Evolutionary conservation across 1,140 invertebrate genomes (phyloP), one percentile per base, ranked within the genome.

Genomic region (Plectrocnemia conspersa): DNA sequence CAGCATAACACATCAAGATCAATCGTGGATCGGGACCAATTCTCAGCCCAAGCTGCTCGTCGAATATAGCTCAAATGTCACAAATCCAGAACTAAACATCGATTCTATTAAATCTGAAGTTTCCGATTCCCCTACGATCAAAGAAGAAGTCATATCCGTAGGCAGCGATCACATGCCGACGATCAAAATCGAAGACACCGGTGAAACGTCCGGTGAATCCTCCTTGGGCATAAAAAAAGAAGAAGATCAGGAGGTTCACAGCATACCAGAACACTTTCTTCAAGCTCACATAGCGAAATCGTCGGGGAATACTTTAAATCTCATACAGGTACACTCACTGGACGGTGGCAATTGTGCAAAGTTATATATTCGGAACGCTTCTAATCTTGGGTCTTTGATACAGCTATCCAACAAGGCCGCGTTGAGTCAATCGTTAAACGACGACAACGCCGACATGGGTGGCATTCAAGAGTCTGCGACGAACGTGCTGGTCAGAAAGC

Each of bases 1-100:
- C 3, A 64, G 57, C 5, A 53, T 64, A 2, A 67, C 67, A 3
- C 65, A 65, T 11, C 65, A 68, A 4, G 69, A 72, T 13, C 47
- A 15, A 5, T 40, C 29, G n/a, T 61, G 59, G 59, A 53, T 56
- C 11, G 16, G 6, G 10, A 53, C 48, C 23, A 57, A 21, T 19
- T 41, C 53, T 23, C 59, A 57, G 27, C 55, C 59, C 1, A 61
- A 61, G 35, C 21, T 61, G 15, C 24, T 61, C 5, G 52, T 61
- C 1, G 59, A 61, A 29, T 58, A 58, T 36, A 57, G 44, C 27
- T 47, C 52, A 5, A 54, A 40, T 16, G 3, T 38, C 1, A 46
- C 44, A n/a, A 53, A 53, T 16, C 18, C 35, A 35, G 59, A 61
- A 19, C 10, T 42, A 1, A 59, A 58, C 33, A 48, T 45, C 10